Evolutionary conservation across 2,797 vertebrate genomes (phyloP).

Genomic region (Pagetopsis macropterus): DNA sequence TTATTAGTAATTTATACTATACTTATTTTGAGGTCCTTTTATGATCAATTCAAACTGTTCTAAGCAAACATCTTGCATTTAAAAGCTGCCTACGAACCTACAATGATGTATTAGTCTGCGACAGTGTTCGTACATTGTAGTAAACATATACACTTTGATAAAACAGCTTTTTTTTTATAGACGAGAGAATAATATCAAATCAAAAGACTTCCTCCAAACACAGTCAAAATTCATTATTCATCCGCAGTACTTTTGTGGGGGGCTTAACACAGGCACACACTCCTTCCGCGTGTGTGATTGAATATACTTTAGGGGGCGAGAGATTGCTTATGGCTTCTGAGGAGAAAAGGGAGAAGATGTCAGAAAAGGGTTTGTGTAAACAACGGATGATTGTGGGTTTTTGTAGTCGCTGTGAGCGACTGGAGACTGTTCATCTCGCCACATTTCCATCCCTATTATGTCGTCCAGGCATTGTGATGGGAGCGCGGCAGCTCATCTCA

Average conservation of each 20-base stretch:
- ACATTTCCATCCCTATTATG: slow-evolving; percentile 81
- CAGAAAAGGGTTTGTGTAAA: slow-evolving; percentile 71
- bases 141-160: slow-evolving; percentile 54
- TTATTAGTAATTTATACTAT: neutral
- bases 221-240: slow-evolving; percentile 55
- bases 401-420: slow-evolving; percentile 56
- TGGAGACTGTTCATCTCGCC: slow-evolving; percentile 70
- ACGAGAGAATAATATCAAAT: slow-evolving; percentile 52
- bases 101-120: slow-evolving; percentile 24
- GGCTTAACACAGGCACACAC: slow-evolving; percentile 35
- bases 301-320: slow-evolving; percentile 46
- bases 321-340: slow-evolving; percentile 56
- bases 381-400: slow-evolving; percentile 64
- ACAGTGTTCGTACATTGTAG: slow-evolving; percentile 30
- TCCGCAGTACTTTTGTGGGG: slow-evolving; percentile 27
- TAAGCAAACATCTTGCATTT: neutral
- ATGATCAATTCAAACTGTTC: neutral
- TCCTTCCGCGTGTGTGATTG: slow-evolving; percentile 42
- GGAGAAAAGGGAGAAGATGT: slow-evolving; percentile 52
- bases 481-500: slow-evolving; percentile 83
- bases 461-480: slow-evolving; percentile 76
- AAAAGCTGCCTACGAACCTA: slow-evolving; percentile 1
- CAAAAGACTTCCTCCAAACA: slow-evolving; percentile 46
- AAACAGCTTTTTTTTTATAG: slow-evolving; percentile 39
- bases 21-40: neutral